These are phyloP conservation scores for Galemys pyrenaicus DNA, from an alignment of 2,113 vertebrate species.

Conservation along the genomic window DNA sequence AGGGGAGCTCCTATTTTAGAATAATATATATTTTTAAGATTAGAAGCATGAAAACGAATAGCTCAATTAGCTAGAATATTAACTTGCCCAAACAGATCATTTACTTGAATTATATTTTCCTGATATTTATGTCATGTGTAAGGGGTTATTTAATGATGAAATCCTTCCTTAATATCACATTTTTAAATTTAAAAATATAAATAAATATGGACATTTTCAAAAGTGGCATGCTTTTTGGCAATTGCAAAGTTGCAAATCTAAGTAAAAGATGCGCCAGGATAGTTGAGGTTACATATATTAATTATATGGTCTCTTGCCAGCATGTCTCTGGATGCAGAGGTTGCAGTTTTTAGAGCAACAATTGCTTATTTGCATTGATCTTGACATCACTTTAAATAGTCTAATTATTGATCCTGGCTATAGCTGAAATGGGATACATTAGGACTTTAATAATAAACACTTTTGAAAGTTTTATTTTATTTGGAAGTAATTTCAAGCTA, in stretches of 20 bases:
- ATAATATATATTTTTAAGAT: neutral
- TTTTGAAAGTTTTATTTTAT: neutral
- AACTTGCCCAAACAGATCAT: neutral
- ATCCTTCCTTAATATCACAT: neutral
- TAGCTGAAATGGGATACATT: neutral
- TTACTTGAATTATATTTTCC: conserved; percentile 16
- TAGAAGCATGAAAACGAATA: conserved; percentile 2
- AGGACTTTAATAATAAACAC: neutral
- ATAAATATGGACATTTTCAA: neutral
- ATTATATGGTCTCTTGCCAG: neutral
- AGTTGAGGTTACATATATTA: neutral
- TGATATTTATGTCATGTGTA: neutral
- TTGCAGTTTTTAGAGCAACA: conserved; percentile 14
- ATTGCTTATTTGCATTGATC: neutral
- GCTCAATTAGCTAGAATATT: neutral
- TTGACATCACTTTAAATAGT: neutral
- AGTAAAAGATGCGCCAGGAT: neutral
- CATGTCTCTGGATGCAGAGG: neutral
- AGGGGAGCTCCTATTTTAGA: too few species aligned
- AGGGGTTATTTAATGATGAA: neutral
- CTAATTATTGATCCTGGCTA: neutral
- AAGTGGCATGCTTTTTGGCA: neutral
- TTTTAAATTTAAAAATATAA: neutral
- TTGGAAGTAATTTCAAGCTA: too few species aligned
- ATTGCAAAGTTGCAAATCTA: neutral